Evolutionary conservation across 2,113 vertebrate genomes (phyloP).

Genomic region (Sprattus sprattus): DNA sequence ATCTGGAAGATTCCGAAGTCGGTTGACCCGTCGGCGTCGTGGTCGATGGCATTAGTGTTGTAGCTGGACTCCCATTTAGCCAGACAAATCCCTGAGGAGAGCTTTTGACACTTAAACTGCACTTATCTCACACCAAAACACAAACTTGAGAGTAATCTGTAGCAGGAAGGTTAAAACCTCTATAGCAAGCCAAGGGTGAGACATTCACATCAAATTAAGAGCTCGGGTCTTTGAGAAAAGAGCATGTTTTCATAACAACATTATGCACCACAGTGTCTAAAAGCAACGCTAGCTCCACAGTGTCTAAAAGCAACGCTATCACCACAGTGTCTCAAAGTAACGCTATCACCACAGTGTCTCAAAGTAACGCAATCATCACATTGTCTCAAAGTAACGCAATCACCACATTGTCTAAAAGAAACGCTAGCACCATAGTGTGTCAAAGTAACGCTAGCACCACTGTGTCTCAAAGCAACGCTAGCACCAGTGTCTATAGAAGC

Average conservation of each 20-base stretch:
- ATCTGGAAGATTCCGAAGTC: constrained; percentile 21
- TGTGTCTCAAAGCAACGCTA: too few species aligned
- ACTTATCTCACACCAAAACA: background rate
- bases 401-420: too few species aligned
- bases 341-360: background rate
- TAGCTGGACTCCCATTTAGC: constrained; percentile 41
- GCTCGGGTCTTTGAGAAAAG: background rate
- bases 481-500: too few species aligned
- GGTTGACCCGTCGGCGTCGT: constrained; percentile 8
- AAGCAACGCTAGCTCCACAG: too few species aligned
- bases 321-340: too few species aligned
- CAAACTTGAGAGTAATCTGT: background rate
- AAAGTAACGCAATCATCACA: too few species aligned
- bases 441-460: too few species aligned
- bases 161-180: background rate
- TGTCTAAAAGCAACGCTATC: background rate
- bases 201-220: background rate
- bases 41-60: too few species aligned
- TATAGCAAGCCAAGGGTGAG: background rate
- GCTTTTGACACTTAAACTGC: background rate
- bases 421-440: too few species aligned
- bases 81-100: constrained; percentile 65
- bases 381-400: too few species aligned
- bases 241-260: background rate
- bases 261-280: too few species aligned